Conservation (phyloP, 2,888 invertebrate genomes). For the Chrysotoxum bicinctum region DNA sequence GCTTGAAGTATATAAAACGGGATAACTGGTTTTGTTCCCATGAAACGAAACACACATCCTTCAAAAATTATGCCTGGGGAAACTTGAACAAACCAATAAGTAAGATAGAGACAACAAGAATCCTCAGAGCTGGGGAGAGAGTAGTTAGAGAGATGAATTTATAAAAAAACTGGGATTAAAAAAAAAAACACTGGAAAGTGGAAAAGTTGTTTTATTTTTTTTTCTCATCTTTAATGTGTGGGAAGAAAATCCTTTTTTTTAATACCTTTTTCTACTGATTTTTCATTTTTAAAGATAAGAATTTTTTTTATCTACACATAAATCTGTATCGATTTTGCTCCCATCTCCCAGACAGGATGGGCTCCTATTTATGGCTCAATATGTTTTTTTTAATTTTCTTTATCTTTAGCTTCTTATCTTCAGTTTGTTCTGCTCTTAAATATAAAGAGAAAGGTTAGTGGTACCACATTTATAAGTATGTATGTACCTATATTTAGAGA, state of each 20-base stretch:
- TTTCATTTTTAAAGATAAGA: constrained; percentile 41
- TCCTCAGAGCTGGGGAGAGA: constrained; percentile 11
- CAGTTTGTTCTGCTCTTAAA: not conserved
- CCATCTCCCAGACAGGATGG: not conserved
- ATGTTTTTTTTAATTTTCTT: constrained; percentile 22
- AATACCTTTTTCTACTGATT: constrained; percentile 7
- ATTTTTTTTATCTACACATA: constrained; percentile 15
- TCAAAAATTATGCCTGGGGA: constrained; percentile 33
- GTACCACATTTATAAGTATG: not conserved
- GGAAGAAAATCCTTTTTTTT: constrained; percentile 57
- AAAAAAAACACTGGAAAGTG: constrained; percentile 38
- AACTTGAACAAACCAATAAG: not conserved
- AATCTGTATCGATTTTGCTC: constrained; percentile 20
- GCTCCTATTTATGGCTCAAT: constrained; percentile 24
- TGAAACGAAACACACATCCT: constrained; percentile 30
- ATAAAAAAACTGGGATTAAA: constrained; percentile 30
- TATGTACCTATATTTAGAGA: not conserved
- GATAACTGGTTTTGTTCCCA: constrained; percentile 68
- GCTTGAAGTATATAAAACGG: constrained; percentile 15
- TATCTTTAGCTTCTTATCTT: not conserved
- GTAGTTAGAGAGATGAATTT: not conserved
- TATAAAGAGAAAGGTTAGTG: not conserved
- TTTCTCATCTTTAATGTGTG: constrained; percentile 28
- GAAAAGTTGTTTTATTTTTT: not conserved
- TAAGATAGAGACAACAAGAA: not conserved